Evolutionary conservation across 2,797 vertebrate species (phyloP).

Genomic region (Thamnophis elegans): DNA sequence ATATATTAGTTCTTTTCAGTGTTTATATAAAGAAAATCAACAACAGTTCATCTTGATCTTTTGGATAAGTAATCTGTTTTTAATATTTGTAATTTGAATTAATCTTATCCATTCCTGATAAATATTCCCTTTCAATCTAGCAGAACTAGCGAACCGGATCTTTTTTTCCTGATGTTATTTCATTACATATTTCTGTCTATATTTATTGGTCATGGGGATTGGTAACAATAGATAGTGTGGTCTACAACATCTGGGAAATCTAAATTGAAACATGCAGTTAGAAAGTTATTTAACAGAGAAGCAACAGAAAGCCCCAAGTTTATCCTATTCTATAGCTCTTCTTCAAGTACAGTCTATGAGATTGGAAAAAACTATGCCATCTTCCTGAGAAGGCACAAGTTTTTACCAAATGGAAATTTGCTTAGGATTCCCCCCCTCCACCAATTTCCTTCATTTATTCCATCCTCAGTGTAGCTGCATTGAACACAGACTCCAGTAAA

Average conservation of each 20-base stretch:
- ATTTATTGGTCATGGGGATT: neutral
- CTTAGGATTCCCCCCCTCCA: neutral
- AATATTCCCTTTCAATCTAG: neutral
- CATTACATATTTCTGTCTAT: neutral
- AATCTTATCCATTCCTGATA: neutral
- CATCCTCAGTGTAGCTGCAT: neutral
- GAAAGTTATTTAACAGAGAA: neutral
- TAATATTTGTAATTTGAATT: conserved; percentile 34
- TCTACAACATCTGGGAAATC: neutral
- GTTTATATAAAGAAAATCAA: conserved; percentile 31
- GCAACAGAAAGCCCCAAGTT: neutral
- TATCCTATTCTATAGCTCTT: neutral
- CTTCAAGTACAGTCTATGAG: neutral
- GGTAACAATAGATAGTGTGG: neutral
- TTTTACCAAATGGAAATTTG: conserved; percentile 4
- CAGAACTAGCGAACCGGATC: neutral
- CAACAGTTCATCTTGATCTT: conserved; percentile 18
- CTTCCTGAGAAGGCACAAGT: neutral
- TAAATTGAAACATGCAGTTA: neutral
- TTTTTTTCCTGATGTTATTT: neutral
- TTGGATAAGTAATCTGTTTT: conserved; percentile 3
- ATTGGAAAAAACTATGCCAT: neutral
- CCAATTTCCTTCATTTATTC: neutral
- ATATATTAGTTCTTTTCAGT: neutral
- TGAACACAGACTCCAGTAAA: conserved; percentile 50